Percentiles rank a stretch among this genome's conserved stretches.
Evolutionary conservation across 2,113 vertebrate species (phyloP).

Genomic region (Lepisosteus osseus): DNA sequence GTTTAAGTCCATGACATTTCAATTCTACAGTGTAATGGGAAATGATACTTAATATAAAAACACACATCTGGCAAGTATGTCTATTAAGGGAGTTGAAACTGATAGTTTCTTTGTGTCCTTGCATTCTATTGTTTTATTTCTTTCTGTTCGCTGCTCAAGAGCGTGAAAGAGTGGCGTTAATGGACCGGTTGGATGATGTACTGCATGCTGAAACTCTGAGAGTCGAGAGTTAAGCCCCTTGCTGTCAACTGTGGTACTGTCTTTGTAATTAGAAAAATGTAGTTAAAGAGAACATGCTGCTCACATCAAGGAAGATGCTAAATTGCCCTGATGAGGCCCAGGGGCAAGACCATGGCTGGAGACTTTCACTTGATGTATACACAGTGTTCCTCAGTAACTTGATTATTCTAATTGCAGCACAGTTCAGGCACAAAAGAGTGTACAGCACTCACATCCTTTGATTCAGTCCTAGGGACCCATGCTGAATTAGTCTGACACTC

Average conservation of each 20-base stretch:
- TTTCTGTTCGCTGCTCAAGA: background rate
- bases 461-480: background rate
- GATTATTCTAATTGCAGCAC: slow-evolving; percentile 29
- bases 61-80: no score
- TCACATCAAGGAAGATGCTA: background rate
- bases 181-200: background rate
- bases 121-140: no score
- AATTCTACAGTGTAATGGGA: no score
- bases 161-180: background rate
- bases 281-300: slow-evolving; percentile 1
- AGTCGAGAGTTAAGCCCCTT: background rate
- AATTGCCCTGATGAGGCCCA: background rate
- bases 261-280: slow-evolving; percentile 6
- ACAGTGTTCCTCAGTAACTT: background rate
- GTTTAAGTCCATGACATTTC: no score
- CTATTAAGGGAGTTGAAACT: no score
- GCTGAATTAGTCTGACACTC: background rate
- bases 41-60: no score
- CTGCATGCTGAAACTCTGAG: background rate
- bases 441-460: background rate
- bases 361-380: background rate
- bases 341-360: background rate
- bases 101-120: no score
- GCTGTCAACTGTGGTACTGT: background rate
- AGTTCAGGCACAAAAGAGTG: slow-evolving; percentile 23